Evolutionary conservation across 2,888 invertebrate genomes (phyloP).

Genomic region (Nebria brevicollis): DNA sequence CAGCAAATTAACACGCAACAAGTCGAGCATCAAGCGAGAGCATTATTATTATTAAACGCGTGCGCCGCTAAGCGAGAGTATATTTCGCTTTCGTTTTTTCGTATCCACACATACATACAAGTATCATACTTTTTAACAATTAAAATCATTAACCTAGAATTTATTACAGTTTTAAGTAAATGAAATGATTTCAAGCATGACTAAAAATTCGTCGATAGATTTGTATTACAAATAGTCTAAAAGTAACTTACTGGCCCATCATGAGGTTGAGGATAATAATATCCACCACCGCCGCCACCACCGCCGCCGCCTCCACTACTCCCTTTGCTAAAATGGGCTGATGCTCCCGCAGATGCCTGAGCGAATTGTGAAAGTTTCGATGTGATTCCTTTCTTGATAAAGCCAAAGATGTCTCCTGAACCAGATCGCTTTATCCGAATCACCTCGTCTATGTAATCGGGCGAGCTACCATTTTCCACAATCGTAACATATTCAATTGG

Average conservation of each 20-base stretch:
- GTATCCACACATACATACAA: not conserved
- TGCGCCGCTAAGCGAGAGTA: too few relatives aligned
- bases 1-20: not conserved
- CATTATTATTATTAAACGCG: too few relatives aligned
- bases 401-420: constrained; percentile 60
- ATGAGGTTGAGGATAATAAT: constrained; percentile 61
- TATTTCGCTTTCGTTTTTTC: not conserved
- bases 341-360: constrained; percentile 67
- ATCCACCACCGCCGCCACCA: constrained; percentile 55
- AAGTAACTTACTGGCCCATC: constrained; percentile 55
- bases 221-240: not conserved
- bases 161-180: not conserved
- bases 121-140: constrained; percentile 27
- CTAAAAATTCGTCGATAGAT: not conserved
- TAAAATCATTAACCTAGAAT: constrained; percentile 44
- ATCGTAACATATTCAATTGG: not conserved
- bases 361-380: constrained; percentile 68
- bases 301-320: constrained; percentile 63
- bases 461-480: not conserved
- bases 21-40: not conserved
- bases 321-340: constrained; percentile 64
- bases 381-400: constrained; percentile 65
- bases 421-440: constrained; percentile 56
- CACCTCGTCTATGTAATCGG: constrained; percentile 12
- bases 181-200: not conserved